A percentile compares a stretch with the other conserved stretches of the same genome.
Evolutionary conservation across 2,888 invertebrate species (phyloP).

Genomic region (Ligdia adustata): DNA sequence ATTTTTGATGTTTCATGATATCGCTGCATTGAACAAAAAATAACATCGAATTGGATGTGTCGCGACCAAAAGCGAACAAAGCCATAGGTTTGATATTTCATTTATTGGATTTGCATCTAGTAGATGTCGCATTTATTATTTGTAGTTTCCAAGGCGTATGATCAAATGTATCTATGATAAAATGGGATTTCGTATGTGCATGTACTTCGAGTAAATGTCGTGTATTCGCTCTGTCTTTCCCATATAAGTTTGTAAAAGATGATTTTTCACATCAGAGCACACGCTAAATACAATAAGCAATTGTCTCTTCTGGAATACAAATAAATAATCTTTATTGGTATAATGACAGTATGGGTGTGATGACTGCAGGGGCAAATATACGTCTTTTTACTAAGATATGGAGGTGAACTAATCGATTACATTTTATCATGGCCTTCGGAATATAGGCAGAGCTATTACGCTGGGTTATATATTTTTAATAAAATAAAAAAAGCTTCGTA

Average conservation of each 20-base stretch:
- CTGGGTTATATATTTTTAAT: slow-evolving; percentile 39
- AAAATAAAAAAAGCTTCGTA: slow-evolving; percentile 31
- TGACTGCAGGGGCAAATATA: too few relatives aligned
- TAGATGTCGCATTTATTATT: slow-evolving; percentile 64
- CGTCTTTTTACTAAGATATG: too few relatives aligned
- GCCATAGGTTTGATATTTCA: slow-evolving; percentile 81
- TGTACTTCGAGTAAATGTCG: too few relatives aligned
- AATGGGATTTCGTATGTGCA: too few relatives aligned
- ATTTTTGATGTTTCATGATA: slow-evolving; percentile 80
- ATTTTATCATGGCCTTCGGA: slow-evolving; percentile 6
- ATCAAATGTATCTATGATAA: not conserved
- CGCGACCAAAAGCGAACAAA: slow-evolving; percentile 74
- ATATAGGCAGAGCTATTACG: slow-evolving; percentile 34
- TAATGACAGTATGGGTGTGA: too few relatives aligned
- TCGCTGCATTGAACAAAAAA: slow-evolving; percentile 68
- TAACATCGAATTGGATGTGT: slow-evolving; percentile 62
- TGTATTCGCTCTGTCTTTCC: too few relatives aligned
- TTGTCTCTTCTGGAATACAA: too few relatives aligned
- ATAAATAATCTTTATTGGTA: too few relatives aligned
- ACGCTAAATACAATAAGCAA: too few relatives aligned
- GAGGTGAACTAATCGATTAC: too few relatives aligned
- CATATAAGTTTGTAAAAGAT: too few relatives aligned
- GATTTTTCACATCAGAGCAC: too few relatives aligned
- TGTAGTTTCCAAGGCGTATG: slow-evolving; percentile 33
- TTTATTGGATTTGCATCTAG: slow-evolving; percentile 72